Percentiles rank a stretch among this genome's conserved stretches.
phyloP scores from a whole-genome alignment of 2,113 vertebrate genomes.

The Pseudopodoces humilis region DNA sequence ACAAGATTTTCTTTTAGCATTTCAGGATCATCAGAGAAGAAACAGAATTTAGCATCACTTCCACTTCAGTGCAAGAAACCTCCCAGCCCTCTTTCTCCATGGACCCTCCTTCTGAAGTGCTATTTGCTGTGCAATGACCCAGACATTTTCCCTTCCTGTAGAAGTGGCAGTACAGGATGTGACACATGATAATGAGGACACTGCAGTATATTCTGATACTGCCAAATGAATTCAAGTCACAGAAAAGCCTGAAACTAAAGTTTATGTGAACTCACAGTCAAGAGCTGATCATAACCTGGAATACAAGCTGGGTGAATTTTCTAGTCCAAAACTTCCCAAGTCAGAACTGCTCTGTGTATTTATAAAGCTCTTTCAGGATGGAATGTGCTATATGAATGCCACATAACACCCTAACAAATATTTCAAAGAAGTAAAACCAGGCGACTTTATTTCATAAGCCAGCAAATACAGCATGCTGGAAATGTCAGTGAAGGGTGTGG shows the following conservation, averaged over 20 bases:
- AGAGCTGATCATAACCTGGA: neutral
- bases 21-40: neutral
- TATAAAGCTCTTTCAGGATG: neutral
- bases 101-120: neutral
- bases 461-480: constrained; percentile 32
- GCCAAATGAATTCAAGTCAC: neutral
- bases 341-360: neutral
- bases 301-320: neutral
- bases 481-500: neutral
- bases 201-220: neutral
- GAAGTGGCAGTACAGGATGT: neutral
- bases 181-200: neutral
- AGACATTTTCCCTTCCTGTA: neutral
- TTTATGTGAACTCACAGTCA: neutral
- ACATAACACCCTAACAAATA: constrained; percentile 12
- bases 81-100: neutral
- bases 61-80: neutral
- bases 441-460: constrained; percentile 41
- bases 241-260: neutral
- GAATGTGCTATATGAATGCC: neutral
- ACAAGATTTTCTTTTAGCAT: neutral
- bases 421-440: constrained; percentile 15
- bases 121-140: neutral
- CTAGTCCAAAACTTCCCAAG: neutral
- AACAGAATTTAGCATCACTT: neutral